phyloP scores from a whole-genome alignment of 2,797 vertebrate species.

The Sparidentex hasta region DNA sequence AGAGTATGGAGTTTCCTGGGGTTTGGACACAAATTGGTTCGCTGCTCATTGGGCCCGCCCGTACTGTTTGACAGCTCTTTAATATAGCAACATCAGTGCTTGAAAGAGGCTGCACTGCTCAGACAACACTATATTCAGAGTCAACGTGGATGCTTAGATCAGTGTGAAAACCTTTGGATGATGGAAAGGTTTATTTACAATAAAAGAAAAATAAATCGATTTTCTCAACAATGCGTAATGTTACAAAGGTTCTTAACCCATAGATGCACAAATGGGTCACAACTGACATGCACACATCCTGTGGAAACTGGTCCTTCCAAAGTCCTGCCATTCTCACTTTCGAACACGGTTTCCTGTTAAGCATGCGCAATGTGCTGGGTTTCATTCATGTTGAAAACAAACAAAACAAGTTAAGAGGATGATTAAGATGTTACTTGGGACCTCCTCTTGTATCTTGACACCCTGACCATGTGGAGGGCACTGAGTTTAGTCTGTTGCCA shows the following conservation, averaged over 20 bases:
- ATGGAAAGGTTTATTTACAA: neutral
- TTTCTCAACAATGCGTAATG: neutral
- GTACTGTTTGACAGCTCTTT: constrained; percentile 69
- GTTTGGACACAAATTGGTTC: constrained; percentile 86
- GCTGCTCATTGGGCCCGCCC: constrained; percentile 74
- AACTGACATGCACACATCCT: neutral
- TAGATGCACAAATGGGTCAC: neutral
- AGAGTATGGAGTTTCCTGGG: constrained; percentile 85
- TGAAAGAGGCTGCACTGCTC: constrained; percentile 43
- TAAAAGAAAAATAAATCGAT: neutral
- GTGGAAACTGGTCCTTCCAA: too few relatives aligned
- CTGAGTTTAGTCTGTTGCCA: too few relatives aligned
- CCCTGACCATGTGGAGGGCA: too few relatives aligned
- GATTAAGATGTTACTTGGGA: too few relatives aligned
- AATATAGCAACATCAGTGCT: constrained; percentile 59
- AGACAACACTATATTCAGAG: constrained; percentile 28
- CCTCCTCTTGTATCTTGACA: too few relatives aligned
- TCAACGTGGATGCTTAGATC: constrained; percentile 23
- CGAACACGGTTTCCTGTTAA: too few relatives aligned
- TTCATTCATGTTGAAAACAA: too few relatives aligned
- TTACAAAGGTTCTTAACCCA: neutral
- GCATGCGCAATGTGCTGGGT: too few relatives aligned
- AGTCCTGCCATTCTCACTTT: too few relatives aligned
- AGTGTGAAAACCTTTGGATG: neutral
- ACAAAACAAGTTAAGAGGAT: too few relatives aligned